Evolutionary conservation across 2,113 vertebrate species (phyloP).

Genomic region (Takifugu bimaculatus): DNA sequence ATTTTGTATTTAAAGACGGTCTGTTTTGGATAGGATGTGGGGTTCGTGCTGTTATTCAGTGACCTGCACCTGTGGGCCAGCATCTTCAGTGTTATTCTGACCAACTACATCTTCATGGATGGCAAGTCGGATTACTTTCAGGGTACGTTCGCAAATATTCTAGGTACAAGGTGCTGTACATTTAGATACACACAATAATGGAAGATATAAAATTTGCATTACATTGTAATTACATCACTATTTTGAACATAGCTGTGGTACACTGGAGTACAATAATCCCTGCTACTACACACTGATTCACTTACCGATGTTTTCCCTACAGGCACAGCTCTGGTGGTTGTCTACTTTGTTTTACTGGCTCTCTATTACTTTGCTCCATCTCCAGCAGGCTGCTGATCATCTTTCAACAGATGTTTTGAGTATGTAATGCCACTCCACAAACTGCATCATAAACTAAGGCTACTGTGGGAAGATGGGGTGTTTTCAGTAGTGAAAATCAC

Average conservation of each 20-base stretch:
- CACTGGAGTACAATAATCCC: too few species aligned
- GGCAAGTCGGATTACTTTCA: constrained; percentile 88
- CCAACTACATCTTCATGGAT: constrained; percentile 85
- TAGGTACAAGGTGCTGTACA: not conserved
- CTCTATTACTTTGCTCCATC: constrained; percentile 81
- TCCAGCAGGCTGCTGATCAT: constrained; percentile 72
- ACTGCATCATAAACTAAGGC: too few species aligned
- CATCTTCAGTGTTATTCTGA: constrained; percentile 85
- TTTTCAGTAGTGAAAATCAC: too few species aligned
- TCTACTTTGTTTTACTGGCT: constrained; percentile 80
- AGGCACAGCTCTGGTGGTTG: constrained; percentile 79
- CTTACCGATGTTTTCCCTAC: not conserved
- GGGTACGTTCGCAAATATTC: constrained; percentile 60
- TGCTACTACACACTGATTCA: too few species aligned
- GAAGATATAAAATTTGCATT: too few species aligned
- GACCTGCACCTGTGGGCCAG: constrained; percentile 80
- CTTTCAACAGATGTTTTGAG: too few species aligned
- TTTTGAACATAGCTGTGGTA: too few species aligned
- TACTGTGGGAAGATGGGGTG: too few species aligned
- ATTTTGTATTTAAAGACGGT: constrained; percentile 3
- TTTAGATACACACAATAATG: too few species aligned
- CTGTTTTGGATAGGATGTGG: constrained; percentile 70
- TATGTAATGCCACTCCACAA: too few species aligned
- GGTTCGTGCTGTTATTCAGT: constrained; percentile 79
- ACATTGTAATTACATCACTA: too few species aligned